Base-by-base conservation (phyloP, 2,888 invertebrate genomes). In the Cheilosia vernalis region DNA sequence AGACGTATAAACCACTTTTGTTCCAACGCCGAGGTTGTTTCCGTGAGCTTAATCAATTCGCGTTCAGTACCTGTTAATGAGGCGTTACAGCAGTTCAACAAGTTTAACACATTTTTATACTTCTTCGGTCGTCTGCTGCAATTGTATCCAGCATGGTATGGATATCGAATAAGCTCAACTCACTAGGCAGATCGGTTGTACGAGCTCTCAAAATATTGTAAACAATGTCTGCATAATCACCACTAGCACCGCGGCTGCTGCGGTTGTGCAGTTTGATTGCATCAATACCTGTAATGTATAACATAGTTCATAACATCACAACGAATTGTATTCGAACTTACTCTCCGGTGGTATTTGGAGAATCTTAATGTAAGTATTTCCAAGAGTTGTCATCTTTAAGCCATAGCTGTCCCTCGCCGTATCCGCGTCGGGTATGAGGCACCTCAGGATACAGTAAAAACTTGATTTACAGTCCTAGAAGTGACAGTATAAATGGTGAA, bases 1-100 rank as follows among this genome's bases (percentile, higher is more conserved):
- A 98, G 95, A 69, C 98, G 93, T 6, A 98, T 95, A 21, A 98
- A 93, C 98, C 98, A 99, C 92, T 97, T 98, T 87, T 97, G 94
- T 90, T 98, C 97, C 15, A 94, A 90, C 0, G 96, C 94, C 7
- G 95, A 95, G 88, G 96, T 93, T 87, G 94, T 94, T 85, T 94
- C 94, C 37, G 97, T 92, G 58, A 97, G 93, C 61, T 93, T 92
- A 72, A 94, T 93, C 77, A 98, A 93, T 76, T 94, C 93, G 33
- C 94, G 94, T 89, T 95, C 94, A 49, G 94, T 93, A 1, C 88
- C 92, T 91, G 19, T 92, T 90, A 94, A 56, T 17, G 27, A 58
- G 1, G n/a, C 1, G 30, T 42, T 40, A 47, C 13, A 3, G 1
- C 6, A 21, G 9, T 15, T 49, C 1, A 9, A 19, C 9, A 7